These are phyloP conservation scores for Clavelina lepadiformis DNA, from an alignment of 23 tunicate genomes.

Conservation along the genomic window DNA sequence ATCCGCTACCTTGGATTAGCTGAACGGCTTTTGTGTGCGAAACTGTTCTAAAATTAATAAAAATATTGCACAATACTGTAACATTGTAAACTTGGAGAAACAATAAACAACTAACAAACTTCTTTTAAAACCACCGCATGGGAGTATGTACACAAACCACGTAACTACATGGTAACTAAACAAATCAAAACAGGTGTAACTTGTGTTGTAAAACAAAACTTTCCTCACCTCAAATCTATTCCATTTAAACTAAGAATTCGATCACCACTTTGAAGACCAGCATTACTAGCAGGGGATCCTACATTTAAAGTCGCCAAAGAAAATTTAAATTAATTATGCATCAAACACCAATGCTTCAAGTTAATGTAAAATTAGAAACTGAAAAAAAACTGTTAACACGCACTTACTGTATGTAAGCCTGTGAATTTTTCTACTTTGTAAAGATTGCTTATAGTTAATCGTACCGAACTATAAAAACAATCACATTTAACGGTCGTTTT, in stretches of 20 bases:
- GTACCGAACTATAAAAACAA: no score
- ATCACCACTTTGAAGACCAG: conserved; percentile 53
- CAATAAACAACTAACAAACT: not conserved
- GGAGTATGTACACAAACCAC: not conserved
- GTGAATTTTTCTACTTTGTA: no score
- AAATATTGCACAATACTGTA: no score
- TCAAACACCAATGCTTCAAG: no score
- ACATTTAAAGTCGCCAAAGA: not conserved
- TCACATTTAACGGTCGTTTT: no score
- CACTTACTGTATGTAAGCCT: no score
- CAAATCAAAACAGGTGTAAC: not conserved
- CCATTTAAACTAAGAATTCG: conserved; percentile 53
- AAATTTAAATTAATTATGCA: not conserved
- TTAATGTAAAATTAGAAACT: no score
- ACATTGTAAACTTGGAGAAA: not conserved
- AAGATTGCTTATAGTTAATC: no score
- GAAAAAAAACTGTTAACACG: no score
- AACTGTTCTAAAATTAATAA: conserved; percentile 43
- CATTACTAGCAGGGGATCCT: conserved; percentile 71
- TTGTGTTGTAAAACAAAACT: not conserved
- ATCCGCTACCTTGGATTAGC: conserved; percentile 74
- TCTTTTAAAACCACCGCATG: not conserved
- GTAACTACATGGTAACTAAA: not conserved
- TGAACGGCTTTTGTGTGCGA: conserved; percentile 48
- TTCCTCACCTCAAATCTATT: conserved; percentile 56